Evolutionary conservation across 1,140 invertebrate genomes (phyloP).

Genomic region (Drosophila sp.): DNA sequence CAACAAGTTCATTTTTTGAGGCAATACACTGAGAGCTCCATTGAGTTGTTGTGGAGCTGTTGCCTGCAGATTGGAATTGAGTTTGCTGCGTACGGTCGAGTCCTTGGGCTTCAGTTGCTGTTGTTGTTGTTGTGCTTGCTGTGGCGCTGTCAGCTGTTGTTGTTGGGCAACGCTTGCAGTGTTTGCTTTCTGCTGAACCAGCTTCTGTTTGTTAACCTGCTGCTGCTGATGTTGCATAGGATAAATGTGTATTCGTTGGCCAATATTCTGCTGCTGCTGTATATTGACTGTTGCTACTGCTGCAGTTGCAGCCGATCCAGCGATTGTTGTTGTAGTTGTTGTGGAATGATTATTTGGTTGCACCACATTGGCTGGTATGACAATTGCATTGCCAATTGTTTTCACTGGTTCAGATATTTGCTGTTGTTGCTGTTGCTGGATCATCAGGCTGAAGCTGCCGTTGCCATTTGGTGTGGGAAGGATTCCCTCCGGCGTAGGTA

Average conservation of each 20-base stretch:
- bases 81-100: slow-evolving; percentile 34
- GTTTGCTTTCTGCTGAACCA: slow-evolving; percentile 42
- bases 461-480: slow-evolving; percentile 55
- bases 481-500: slow-evolving; percentile 84
- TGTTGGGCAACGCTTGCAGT: slow-evolving; percentile 14
- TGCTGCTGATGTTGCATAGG: slow-evolving; percentile 80
- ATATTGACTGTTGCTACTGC: neutral
- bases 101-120: slow-evolving; percentile 48
- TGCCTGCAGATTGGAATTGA: slow-evolving; percentile 35
- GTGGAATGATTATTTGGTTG: slow-evolving; percentile 79
- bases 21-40: slow-evolving; percentile 45
- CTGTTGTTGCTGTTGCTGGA: slow-evolving; percentile 45
- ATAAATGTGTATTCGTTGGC: slow-evolving; percentile 80
- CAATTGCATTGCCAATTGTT: slow-evolving; percentile 40
- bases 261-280: slow-evolving; percentile 51
- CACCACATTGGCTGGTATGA: slow-evolving; percentile 72
- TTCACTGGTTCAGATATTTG: slow-evolving; percentile 39
- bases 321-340: slow-evolving; percentile 39
- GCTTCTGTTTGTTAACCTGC: slow-evolving; percentile 63
- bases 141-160: slow-evolving; percentile 26
- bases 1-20: slow-evolving; percentile 46
- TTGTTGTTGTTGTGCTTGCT: slow-evolving; percentile 34
- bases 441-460: slow-evolving; percentile 27
- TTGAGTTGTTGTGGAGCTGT: slow-evolving; percentile 29
- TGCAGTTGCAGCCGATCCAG: slow-evolving; percentile 22